Percentiles rank a stretch among this genome's conserved stretches.
Conservation (phyloP, 2,888 invertebrate genomes). For the Drosophila monieri region DNA sequence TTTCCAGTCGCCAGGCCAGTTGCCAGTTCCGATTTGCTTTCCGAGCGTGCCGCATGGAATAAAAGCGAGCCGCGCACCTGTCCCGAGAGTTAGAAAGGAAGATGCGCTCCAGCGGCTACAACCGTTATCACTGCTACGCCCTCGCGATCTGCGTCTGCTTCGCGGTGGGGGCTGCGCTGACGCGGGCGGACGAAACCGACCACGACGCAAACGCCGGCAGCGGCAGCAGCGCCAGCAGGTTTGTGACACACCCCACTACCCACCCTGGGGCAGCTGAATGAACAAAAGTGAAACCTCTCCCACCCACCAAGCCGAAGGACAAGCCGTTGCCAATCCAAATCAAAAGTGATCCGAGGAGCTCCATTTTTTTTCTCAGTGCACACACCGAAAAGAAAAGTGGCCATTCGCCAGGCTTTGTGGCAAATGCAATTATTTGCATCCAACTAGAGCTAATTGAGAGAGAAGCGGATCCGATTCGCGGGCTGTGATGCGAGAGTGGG, state of each 20-base stretch:
- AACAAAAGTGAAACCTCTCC: not conserved
- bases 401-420: not conserved
- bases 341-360: too few species aligned
- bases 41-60: constrained; percentile 27
- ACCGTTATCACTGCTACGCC: constrained; percentile 32
- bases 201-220: constrained; percentile 11
- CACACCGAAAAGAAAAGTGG: too few species aligned
- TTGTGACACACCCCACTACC: constrained; percentile 11
- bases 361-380: too few species aligned
- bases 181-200: constrained; percentile 25
- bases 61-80: constrained; percentile 27
- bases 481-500: not conserved
- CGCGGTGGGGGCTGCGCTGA: constrained; percentile 25
- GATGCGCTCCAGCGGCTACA: constrained; percentile 38
- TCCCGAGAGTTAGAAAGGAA: constrained; percentile 32
- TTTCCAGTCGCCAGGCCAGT: not conserved
- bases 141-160: constrained; percentile 30
- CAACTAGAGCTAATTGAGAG: constrained; percentile 9
- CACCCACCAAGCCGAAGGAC: not conserved
- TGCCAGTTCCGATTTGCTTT: constrained; percentile 23
- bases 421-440: constrained; percentile 10
- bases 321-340: too few species aligned
- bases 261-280: not conserved
- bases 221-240: constrained; percentile 26
- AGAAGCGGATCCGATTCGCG: not conserved